Evolutionary conservation across 1,140 invertebrate species (phyloP).

Genomic region (Megathymus violae): DNA sequence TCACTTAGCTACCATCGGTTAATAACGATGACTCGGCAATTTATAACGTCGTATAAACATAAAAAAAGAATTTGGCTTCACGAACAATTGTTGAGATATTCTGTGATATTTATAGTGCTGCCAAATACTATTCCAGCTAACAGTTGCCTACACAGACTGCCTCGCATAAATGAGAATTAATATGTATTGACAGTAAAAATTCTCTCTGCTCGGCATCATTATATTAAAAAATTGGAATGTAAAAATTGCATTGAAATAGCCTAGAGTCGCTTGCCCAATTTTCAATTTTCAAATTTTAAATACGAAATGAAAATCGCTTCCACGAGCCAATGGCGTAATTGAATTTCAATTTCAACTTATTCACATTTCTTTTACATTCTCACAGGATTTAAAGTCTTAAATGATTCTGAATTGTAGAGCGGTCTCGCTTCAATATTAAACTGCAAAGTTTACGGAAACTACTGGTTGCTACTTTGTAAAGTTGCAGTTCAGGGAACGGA

Average conservation of each 20-base stretch:
- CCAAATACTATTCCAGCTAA: neutral
- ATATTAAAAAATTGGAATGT: conserved; percentile 17
- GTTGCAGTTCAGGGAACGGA: neutral
- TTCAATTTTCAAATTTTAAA: conserved; percentile 30
- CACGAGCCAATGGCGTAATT: conserved; percentile 34
- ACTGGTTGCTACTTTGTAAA: conserved; percentile 14
- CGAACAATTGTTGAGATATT: no score
- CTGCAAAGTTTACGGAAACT: conserved; percentile 23
- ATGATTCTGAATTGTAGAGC: conserved; percentile 25
- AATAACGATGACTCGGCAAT: no score
- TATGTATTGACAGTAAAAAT: neutral
- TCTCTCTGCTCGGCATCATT: no score
- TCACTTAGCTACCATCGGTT: no score
- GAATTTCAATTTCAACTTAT: conserved; percentile 36
- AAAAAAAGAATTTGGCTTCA: no score
- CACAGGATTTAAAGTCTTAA: conserved; percentile 21
- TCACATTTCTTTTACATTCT: conserved; percentile 26
- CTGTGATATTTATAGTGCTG: no score
- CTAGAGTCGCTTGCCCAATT: no score
- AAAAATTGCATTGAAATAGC: conserved; percentile 22
- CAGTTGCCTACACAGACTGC: neutral
- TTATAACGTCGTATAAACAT: no score
- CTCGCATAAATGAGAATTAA: neutral
- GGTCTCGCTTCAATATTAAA: conserved; percentile 20
- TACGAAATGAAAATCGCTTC: conserved; percentile 33